phyloP scores from a whole-genome alignment of 1,140 invertebrate species.

The Psilanteris sp. region DNA sequence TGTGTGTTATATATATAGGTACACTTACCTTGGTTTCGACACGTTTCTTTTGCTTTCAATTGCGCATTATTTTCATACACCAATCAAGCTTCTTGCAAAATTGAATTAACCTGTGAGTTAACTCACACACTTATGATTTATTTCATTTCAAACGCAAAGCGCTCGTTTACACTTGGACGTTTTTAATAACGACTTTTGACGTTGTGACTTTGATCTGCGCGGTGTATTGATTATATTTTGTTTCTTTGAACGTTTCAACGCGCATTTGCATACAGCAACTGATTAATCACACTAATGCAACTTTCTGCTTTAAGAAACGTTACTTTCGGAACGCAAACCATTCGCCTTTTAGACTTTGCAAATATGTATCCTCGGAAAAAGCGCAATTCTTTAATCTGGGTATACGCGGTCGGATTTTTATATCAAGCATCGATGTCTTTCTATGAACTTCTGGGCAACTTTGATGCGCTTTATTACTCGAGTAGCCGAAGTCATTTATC shows the following conservation, averaged over 20 bases:
- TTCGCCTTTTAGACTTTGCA: too few relatives aligned
- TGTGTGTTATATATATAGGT: too few relatives aligned
- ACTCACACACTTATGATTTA: slow-evolving; percentile 14
- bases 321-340: neutral
- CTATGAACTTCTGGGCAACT: too few relatives aligned
- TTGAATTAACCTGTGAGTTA: slow-evolving; percentile 14
- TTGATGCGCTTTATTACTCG: too few relatives aligned
- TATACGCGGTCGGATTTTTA: too few relatives aligned
- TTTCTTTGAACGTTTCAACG: slow-evolving; percentile 48
- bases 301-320: slow-evolving; percentile 8
- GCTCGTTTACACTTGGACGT: slow-evolving; percentile 1
- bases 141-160: slow-evolving; percentile 29
- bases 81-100: neutral
- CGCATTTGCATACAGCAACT: slow-evolving; percentile 30
- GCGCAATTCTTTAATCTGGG: too few relatives aligned
- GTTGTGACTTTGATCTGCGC: slow-evolving; percentile 39
- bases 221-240: slow-evolving; percentile 44
- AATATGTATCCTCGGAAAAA: too few relatives aligned
- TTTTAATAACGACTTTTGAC: slow-evolving; percentile 32
- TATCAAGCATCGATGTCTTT: too few relatives aligned
- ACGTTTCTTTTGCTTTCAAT: too few relatives aligned
- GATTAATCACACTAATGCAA: slow-evolving; percentile 12
- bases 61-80: too few relatives aligned
- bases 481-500: too few relatives aligned
- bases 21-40: too few relatives aligned